phyloP scores from a whole-genome alignment of 2,113 vertebrate species.

The Proterorhinus semilunaris region DNA sequence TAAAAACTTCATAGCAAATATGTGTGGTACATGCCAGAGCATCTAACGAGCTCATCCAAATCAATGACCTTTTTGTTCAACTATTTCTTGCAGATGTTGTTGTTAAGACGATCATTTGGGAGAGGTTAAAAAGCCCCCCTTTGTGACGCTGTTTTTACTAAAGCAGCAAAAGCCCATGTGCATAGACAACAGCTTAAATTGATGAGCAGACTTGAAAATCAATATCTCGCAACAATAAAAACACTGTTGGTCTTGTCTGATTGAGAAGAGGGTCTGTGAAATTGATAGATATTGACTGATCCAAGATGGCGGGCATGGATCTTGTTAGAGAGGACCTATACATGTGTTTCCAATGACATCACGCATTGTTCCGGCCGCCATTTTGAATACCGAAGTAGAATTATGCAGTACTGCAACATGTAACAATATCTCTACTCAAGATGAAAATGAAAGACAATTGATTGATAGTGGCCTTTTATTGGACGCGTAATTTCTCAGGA shows the following conservation, averaged over 20 bases:
- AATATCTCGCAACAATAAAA: background rate
- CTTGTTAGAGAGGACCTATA: background rate
- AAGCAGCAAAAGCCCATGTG: background rate
- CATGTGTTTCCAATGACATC: too few species aligned
- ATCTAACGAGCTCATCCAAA: background rate
- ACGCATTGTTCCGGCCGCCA: too few species aligned
- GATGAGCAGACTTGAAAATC: background rate
- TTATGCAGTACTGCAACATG: too few species aligned
- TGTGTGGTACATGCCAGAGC: background rate
- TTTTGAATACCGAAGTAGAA: too few species aligned
- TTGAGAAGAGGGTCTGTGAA: background rate
- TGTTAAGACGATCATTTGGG: background rate
- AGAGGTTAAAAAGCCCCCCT: too few species aligned
- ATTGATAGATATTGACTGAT: background rate
- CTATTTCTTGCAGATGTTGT: background rate
- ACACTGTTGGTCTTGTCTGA: background rate
- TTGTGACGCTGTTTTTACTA: too few species aligned
- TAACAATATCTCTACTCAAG: too few species aligned
- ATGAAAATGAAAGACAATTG: too few species aligned
- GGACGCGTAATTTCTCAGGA: too few species aligned
- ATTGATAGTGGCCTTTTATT: too few species aligned
- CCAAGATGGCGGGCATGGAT: constrained; percentile 2
- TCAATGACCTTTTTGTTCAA: background rate
- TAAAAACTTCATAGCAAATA: background rate
- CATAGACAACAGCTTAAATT: background rate